Evolutionary conservation across 1,140 invertebrate species (phyloP), one percentile per base, ranked within the genome.

Genomic region (Pogonognathellus flavescens): DNA sequence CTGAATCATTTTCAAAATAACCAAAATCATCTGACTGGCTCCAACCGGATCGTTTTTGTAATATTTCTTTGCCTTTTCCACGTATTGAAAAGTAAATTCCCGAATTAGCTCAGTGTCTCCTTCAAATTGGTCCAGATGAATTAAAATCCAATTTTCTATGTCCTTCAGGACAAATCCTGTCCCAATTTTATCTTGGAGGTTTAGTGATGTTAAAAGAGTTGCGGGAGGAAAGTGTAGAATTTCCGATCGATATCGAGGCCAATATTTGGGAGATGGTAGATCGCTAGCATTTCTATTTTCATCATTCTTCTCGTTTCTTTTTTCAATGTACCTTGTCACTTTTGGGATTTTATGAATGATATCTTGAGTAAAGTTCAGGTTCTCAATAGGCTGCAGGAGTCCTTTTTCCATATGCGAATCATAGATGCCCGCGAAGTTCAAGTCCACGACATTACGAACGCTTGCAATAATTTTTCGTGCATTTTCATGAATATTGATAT

Each of bases 1-100:
- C n/a, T 84, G 6, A n/a, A 86, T 52, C 1, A 84, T 66, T 8
- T 84, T 82, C 7, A 86, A 59, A 9, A 49, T 4, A 13, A 52
- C 31, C 13, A 86, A 16, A 11, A 84, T 13, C 41, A 86, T 59
- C 0, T 76, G 25, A 66, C 72, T 81, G 2, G 11, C 20, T 5
- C 70, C 70, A 41, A 82, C n/a, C 1, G 86, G 82, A 22, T 86
- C 86, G 2, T 76, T 14, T 50, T 49, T 50, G 70, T 76, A 76
- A 7, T 76, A 76, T 18, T 0, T 8, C 18, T 18, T 50, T 8
- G 70, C 70, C 49, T 49, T 76, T 0, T 11, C n/a, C 49, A 31
- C 5, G 18, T 76, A 76, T 5, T 0, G 1, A 50, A 50, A 50
- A 14, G 70, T 31, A 1, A 76, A 14, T 0, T 50, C 41, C n/a